Evolutionary conservation across 2,888 invertebrate species (phyloP), one percentile per base, ranked within the genome.

Genomic region (Lamproptera curius): DNA sequence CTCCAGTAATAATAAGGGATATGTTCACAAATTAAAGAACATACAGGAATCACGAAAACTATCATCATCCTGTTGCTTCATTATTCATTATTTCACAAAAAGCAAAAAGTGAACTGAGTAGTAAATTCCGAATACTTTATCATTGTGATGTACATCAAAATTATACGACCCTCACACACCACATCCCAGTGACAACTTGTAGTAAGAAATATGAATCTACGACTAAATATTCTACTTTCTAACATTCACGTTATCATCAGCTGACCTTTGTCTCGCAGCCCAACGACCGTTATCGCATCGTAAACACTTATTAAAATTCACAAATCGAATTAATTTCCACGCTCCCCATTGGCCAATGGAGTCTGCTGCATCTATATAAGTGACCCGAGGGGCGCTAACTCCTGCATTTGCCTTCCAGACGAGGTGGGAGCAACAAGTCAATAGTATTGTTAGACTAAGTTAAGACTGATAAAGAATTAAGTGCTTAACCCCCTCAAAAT

Each of bases 361-460:
- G 50, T 34, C 13, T 42, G 34, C 46, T 59, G 57, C 60, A 59
- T 75, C 76, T 81, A 83, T 85, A 83, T 50, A 85, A 83, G 53
- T 48, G 55, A 54, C 53, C n/a, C 37, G 53, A 42, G 45, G 39
- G 35, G 43, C 37, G 45, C 26, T 15, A 52, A 50, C 39, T 45
- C 56, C 42, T 71, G 79, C 85, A 85, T 83, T 83, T 76, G 71
- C 77, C 76, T 76, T 67, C 61, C 55, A 59, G 60, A 55, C 62
- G 73, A 61, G 74, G 77, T 73, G 64, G 69, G 65, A 61, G 70
- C 59, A 58, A 61, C 62, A 69, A 63, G 53, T 57, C 42, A 36
- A 59, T 66, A 77, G 80, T 80, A 82, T 80, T 79, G 63, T 65
- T 67, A 73, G 69, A 40, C 56, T 73, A 70, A 73, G 70, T 53